Evolutionary conservation across 2,113 vertebrate species (phyloP).

Genomic region (Uropsilus gracilis): DNA sequence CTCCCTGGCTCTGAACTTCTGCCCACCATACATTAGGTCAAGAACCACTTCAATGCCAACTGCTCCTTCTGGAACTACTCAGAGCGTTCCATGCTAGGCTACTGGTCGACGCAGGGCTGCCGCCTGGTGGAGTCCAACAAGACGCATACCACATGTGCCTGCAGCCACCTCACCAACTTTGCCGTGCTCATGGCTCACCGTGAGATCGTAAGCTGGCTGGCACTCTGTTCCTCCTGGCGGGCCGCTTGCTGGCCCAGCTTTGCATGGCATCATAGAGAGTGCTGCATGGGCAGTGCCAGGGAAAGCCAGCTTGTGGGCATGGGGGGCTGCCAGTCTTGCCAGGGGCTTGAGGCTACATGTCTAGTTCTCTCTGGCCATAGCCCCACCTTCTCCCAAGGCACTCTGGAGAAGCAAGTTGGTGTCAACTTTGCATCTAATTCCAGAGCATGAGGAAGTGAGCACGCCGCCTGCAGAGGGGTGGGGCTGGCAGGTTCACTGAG

Average conservation of each 20-base stretch:
- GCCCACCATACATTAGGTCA: constrained; percentile 84
- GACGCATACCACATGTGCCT: constrained; percentile 96
- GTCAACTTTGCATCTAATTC: constrained; percentile 25
- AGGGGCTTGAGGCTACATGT: background rate
- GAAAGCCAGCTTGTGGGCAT: background rate
- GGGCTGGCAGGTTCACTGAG: background rate
- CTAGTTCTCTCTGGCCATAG: background rate
- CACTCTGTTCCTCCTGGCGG: background rate
- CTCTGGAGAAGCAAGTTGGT: constrained; percentile 28
- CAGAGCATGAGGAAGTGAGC: constrained; percentile 64
- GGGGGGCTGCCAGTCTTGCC: background rate
- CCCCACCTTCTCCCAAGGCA: constrained; percentile 22
- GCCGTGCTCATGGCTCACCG: constrained; percentile 95
- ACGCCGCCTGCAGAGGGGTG: background rate
- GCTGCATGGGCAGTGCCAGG: constrained; percentile 7
- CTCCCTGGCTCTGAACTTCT: background rate
- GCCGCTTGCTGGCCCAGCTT: constrained; percentile 2
- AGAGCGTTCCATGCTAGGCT: constrained; percentile 94
- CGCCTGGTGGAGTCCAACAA: constrained; percentile 92
- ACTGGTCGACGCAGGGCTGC: constrained; percentile 96
- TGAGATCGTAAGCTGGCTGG: constrained; percentile 86
- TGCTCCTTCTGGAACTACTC: constrained; percentile 99
- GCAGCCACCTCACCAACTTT: constrained; percentile 97
- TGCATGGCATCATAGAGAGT: constrained; percentile 60
- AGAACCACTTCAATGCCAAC: constrained; percentile 95